These are phyloP conservation scores for Rhincodon typus DNA, from an alignment of 2,797 vertebrate genomes.

Conservation along the genomic window DNA sequence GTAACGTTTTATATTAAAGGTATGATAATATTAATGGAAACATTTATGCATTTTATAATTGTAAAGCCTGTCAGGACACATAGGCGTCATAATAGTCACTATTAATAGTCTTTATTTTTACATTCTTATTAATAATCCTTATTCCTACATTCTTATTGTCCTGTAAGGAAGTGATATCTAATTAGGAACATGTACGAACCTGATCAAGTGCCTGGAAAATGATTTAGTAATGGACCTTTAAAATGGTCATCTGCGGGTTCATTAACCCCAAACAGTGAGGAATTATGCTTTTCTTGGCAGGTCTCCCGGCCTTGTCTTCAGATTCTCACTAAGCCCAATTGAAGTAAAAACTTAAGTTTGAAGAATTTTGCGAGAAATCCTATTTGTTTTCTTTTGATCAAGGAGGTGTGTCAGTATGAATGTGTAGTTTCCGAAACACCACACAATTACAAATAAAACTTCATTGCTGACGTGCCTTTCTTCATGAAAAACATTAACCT, in stretches of 20 bases:
- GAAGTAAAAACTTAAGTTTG: not conserved
- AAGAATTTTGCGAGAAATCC: not conserved
- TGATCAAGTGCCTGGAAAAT: not conserved
- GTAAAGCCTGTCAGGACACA: not conserved
- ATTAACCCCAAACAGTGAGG: not conserved
- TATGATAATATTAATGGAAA: not conserved
- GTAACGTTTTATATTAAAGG: not conserved
- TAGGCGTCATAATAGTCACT: not conserved
- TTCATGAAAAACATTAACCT: not conserved
- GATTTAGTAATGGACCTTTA: not conserved
- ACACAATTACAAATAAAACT: not conserved
- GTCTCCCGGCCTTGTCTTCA: not conserved
- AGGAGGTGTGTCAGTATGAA: not conserved
- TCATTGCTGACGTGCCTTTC: not conserved
- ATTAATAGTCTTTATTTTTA: not conserved
- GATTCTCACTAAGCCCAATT: not conserved
- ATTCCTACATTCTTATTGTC: not conserved
- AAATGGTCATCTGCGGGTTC: not conserved
- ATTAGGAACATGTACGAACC: not conserved
- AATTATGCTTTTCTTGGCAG: not conserved
- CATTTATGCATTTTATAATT: not conserved
- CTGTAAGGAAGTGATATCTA: not conserved
- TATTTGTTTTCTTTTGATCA: not conserved
- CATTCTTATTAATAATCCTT: not conserved
- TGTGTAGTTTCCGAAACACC: not conserved